Evolutionary conservation across 2,888 invertebrate genomes (phyloP).

Genomic region (Cyrtodaria siliqua): DNA sequence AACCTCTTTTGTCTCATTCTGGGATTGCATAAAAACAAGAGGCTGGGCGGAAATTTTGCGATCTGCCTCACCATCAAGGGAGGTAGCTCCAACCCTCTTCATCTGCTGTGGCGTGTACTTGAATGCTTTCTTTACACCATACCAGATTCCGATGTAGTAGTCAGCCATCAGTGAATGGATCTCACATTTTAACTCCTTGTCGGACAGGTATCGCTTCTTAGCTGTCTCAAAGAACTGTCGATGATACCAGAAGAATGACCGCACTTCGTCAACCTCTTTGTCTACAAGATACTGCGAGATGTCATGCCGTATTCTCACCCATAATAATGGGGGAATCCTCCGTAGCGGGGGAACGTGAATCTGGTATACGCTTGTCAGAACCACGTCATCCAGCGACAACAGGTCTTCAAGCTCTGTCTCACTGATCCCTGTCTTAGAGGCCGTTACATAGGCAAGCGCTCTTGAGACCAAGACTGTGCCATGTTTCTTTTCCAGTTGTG

Average conservation of each 20-base stretch:
- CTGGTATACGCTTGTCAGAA: slow-evolving; percentile 77
- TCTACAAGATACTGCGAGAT: slow-evolving; percentile 79
- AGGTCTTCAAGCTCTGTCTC: slow-evolving; percentile 82
- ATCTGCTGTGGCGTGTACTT: slow-evolving; percentile 67
- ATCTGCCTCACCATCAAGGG: slow-evolving; percentile 74
- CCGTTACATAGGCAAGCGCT: slow-evolving; percentile 79
- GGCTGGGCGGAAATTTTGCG: slow-evolving; percentile 82
- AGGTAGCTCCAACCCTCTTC: slow-evolving; percentile 64
- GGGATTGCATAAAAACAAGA: slow-evolving; percentile 66
- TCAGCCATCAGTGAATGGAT: slow-evolving; percentile 81
- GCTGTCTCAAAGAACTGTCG: slow-evolving; percentile 81
- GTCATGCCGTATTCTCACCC: slow-evolving; percentile 77
- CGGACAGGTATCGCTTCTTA: slow-evolving; percentile 67
- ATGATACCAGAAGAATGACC: slow-evolving; percentile 82
- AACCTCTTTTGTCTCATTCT: slow-evolving; percentile 33
- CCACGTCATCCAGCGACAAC: slow-evolving; percentile 80
- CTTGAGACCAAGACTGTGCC: slow-evolving; percentile 74
- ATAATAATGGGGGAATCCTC: slow-evolving; percentile 80
- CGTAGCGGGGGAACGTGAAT: slow-evolving; percentile 81
- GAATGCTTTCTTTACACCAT: slow-evolving; percentile 80
- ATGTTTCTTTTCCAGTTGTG: slow-evolving; percentile 78
- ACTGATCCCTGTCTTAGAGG: slow-evolving; percentile 76
- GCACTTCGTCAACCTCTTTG: slow-evolving; percentile 79
- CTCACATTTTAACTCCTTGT: slow-evolving; percentile 54
- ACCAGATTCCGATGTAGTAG: slow-evolving; percentile 82